Evolutionary conservation across 2,888 invertebrate genomes (phyloP), one percentile per base, ranked within the genome.

Genomic region (Criorhina ranunculi): DNA sequence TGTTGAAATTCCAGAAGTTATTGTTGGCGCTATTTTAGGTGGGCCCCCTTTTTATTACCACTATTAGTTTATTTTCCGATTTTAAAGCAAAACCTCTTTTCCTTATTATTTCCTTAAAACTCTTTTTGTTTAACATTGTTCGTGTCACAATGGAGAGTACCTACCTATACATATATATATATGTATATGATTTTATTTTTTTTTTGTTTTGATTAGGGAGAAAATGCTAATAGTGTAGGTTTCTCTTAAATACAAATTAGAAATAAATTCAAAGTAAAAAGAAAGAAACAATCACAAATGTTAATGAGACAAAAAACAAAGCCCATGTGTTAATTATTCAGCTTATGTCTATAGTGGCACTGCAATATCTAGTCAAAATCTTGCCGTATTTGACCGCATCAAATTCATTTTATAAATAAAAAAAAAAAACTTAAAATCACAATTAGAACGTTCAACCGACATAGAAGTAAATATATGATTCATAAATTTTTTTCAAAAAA

Each of bases 21-120:
- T 98, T 93, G 98, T 99, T 91, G 99, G 98, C 91, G 98, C 98
- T 91, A 98, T 99, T 91, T 94, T 99, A 92, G 99, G 98, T 94
- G 92, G 93, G 93, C 91, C 88, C 88, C 88, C 86, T 88, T 91
- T 89, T 89, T 91, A 90, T 89, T 91, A 91, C 89, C 90, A 89
- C 87, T 91, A 91, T 88, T 91, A 91, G 87, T 76, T 86, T 77
- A 67, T 80, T 66, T 82, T 29, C 64, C 44, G 37, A 42, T 53
- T 67, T 69, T 49, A 49, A 70, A 37, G 33, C 17, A 42, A 44
- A 59, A 53, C 35, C 49, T 46, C 29, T 60, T 19, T 72, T 67
- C 44, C 59, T 85, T 73, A 55, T 67, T 81, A 59, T 70, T 53
- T 35, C 64, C 51, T 66, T 29, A 44, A 46, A 66, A 49, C 31